A percentile compares a stretch with the other conserved stretches of the same genome.
Evolutionary conservation across 2,113 vertebrate species (phyloP).

Genomic region (Setophaga coronata): DNA sequence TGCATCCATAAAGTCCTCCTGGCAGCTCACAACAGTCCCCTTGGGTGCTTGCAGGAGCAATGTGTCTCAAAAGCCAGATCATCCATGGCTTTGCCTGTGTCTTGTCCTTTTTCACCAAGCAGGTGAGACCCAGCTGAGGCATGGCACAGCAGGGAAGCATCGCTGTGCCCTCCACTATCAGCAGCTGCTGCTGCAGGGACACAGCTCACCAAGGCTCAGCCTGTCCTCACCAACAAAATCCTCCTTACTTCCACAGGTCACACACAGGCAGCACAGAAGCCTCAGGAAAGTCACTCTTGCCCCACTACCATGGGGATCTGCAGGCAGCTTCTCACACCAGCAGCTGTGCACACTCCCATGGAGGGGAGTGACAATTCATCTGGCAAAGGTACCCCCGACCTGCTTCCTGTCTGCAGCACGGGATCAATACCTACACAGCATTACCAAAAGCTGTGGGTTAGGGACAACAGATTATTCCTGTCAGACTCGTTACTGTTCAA

Average conservation of each 20-base stretch:
- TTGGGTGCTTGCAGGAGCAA: neutral
- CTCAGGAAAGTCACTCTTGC: accelerated
- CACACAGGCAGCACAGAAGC: accelerated
- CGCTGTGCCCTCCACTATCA: accelerated
- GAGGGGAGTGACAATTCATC: accelerated
- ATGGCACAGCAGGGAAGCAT: neutral
- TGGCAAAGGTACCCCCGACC: neutral
- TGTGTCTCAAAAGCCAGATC: neutral
- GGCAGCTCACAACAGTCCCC: neutral
- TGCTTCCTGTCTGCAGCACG: neutral
- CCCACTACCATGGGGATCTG: neutral
- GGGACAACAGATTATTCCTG: neutral
- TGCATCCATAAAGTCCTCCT: neutral
- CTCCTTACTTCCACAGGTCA: neutral
- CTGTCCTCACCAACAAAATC: accelerated
- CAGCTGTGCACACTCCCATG: accelerated
- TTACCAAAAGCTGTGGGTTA: neutral
- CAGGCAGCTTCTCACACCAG: neutral
- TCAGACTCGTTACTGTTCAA: neutral
- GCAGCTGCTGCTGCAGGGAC: neutral
- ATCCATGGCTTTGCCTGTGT: neutral
- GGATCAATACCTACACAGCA: neutral
- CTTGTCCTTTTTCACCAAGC: neutral
- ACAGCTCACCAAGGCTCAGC: neutral
- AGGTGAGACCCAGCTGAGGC: neutral